Evolutionary conservation across 2,113 vertebrate species (phyloP).

Genomic region (Crocuta crocuta): DNA sequence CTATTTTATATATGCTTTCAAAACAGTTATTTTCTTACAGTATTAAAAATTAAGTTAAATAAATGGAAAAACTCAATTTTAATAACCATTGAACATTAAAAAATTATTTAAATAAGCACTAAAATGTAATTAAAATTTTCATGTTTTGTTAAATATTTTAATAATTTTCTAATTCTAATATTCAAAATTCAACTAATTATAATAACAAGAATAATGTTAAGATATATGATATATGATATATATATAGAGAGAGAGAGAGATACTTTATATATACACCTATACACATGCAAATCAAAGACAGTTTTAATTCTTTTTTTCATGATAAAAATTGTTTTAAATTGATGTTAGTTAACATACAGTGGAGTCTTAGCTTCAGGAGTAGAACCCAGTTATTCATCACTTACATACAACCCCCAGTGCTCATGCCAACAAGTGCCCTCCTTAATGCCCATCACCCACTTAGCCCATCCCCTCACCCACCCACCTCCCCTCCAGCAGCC

Average conservation of each 20-base stretch:
- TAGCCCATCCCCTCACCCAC: no score
- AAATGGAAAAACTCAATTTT: not conserved
- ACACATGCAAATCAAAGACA: not conserved
- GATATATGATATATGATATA: not conserved
- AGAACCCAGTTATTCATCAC: no score
- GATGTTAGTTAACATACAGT: no score
- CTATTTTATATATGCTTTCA: not conserved
- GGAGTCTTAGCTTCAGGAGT: no score
- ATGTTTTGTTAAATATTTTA: constrained; percentile 1
- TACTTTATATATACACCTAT: not conserved
- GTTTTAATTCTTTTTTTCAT: not conserved
- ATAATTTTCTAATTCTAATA: not conserved
- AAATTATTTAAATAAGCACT: not conserved
- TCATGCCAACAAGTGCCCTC: no score
- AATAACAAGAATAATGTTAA: not conserved
- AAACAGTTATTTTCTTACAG: constrained; percentile 4
- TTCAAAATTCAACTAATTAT: not conserved
- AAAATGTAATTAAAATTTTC: not conserved
- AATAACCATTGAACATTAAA: not conserved
- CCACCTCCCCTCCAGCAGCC: no score
- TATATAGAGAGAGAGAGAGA: not conserved
- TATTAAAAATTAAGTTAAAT: not conserved
- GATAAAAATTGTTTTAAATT: no score
- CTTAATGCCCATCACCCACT: no score
- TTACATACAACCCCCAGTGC: no score